phyloP scores from a whole-genome alignment of 2,888 invertebrate species.

The Dicyrtoma fusca region DNA sequence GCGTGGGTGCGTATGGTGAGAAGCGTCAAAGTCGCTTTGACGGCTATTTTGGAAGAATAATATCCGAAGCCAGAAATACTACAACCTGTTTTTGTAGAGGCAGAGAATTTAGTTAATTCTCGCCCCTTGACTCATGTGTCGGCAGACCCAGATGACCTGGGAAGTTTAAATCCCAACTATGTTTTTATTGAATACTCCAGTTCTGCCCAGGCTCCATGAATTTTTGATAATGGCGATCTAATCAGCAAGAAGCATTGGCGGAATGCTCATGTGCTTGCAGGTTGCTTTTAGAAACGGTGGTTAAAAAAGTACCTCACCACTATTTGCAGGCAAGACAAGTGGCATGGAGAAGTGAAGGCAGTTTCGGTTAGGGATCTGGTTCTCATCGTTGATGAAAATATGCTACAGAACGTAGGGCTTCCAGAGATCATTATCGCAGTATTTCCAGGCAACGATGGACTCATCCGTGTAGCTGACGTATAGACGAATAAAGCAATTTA shows the following conservation, averaged over 20 bases:
- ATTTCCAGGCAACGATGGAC: too few relatives aligned
- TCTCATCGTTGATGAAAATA: background rate
- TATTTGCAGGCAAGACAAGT: background rate
- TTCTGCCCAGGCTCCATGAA: constrained; percentile 40
- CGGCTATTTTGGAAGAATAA: constrained; percentile 18
- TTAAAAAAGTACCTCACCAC: background rate
- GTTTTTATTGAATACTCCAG: constrained; percentile 55
- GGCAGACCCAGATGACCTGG: constrained; percentile 51
- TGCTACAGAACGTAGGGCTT: background rate
- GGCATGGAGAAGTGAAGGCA: background rate
- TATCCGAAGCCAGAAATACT: constrained; percentile 33
- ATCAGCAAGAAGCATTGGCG: background rate
- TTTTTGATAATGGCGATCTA: constrained; percentile 2
- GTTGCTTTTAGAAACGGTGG: background rate
- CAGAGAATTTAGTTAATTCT: constrained; percentile 51
- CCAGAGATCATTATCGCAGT: background rate
- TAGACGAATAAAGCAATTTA: too few relatives aligned
- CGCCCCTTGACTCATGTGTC: constrained; percentile 56
- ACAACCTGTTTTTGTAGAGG: constrained; percentile 35
- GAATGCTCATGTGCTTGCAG: background rate
- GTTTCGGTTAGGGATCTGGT: background rate
- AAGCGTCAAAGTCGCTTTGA: constrained; percentile 30
- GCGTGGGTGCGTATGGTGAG: constrained; percentile 29
- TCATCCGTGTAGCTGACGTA: too few relatives aligned
- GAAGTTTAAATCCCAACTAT: constrained; percentile 57